Percentiles rank a stretch among this genome's conserved stretches.
Evolutionary conservation across 1,140 invertebrate genomes (phyloP).

Genomic region (Papilio machaon): DNA sequence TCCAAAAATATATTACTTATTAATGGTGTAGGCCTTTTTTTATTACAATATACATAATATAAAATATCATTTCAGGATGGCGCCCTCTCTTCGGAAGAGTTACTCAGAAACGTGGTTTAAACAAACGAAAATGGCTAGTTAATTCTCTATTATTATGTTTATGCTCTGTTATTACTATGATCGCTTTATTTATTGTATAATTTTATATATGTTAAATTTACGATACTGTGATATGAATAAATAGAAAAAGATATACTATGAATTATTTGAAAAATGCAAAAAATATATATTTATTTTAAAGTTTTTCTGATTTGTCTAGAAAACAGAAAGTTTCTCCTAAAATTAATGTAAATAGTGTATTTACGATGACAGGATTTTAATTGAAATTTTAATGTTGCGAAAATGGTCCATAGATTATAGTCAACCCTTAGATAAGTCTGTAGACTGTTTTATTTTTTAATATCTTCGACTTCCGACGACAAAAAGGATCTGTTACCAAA

Average conservation of each 20-base stretch:
- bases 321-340: conserved; percentile 28
- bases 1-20: no score
- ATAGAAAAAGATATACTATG: conserved; percentile 40
- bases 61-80: conserved; percentile 68
- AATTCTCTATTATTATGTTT: conserved; percentile 55
- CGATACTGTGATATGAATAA: conserved; percentile 72
- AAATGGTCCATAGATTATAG: conserved; percentile 46
- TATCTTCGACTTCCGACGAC: background rate
- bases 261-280: conserved; percentile 26
- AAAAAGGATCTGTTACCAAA: background rate
- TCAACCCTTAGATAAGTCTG: conserved; percentile 33
- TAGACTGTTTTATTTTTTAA: background rate
- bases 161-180: conserved; percentile 59
- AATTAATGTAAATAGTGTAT: conserved; percentile 46
- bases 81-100: conserved; percentile 71
- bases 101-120: conserved; percentile 74
- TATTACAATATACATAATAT: background rate
- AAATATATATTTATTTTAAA: conserved; percentile 21
- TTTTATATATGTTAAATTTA: conserved; percentile 59
- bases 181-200: conserved; percentile 62
- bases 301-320: background rate
- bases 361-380: conserved; percentile 1
- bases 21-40: no score
- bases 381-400: conserved; percentile 38
- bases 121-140: conserved; percentile 50